Evolutionary conservation across 2,113 vertebrate species (phyloP).

Genomic region (Leptobrachium leishanense): DNA sequence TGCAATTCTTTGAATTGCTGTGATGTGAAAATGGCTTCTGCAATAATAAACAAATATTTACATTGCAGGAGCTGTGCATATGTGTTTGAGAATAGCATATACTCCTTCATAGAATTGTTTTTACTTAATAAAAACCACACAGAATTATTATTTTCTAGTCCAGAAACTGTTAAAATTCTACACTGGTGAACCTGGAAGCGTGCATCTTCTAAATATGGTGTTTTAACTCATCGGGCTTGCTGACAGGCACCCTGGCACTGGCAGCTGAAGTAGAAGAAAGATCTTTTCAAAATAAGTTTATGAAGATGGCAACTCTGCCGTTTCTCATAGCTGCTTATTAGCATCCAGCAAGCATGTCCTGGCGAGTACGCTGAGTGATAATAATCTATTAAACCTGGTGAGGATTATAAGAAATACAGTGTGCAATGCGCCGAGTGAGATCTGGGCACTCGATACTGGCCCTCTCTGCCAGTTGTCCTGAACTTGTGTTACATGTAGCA

Average conservation of each 20-base stretch:
- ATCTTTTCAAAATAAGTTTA: constrained; percentile 4
- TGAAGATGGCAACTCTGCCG: neutral
- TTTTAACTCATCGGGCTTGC: neutral
- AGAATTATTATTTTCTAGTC: too few relatives aligned
- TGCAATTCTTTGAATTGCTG: too few relatives aligned
- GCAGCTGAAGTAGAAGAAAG: constrained; percentile 8
- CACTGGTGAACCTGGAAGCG: neutral
- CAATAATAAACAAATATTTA: too few relatives aligned
- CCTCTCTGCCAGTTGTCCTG: constrained; percentile 42
- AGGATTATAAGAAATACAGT: constrained; percentile 49
- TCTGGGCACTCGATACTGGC: neutral
- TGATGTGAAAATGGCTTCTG: too few relatives aligned
- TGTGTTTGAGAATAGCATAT: too few relatives aligned
- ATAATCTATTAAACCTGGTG: constrained; percentile 51
- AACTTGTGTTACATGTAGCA: constrained; percentile 52
- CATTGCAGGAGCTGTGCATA: too few relatives aligned
- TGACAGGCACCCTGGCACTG: neutral
- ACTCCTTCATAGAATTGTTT: too few relatives aligned
- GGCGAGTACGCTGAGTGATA: constrained; percentile 28
- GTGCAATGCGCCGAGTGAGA: constrained; percentile 21
- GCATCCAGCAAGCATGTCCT: constrained; percentile 17
- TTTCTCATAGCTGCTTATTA: constrained; percentile 33
- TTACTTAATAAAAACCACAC: too few relatives aligned
- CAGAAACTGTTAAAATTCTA: too few relatives aligned
- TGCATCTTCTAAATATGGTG: neutral